Evolutionary conservation across 2,113 vertebrate species (phyloP), one percentile per base, ranked within the genome.

Genomic region (Carassius gibelio): DNA sequence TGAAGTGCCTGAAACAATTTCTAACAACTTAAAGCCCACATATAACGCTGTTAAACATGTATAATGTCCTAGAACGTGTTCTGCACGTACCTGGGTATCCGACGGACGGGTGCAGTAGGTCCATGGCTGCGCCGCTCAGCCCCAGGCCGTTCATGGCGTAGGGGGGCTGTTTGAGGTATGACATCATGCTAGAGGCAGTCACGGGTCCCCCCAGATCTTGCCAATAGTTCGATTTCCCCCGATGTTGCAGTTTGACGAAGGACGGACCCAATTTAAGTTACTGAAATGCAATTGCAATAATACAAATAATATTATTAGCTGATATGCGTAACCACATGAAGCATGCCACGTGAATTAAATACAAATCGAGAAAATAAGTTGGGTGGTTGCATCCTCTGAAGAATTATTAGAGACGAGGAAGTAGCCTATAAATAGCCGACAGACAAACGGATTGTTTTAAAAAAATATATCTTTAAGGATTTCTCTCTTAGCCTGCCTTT

Each of bases 111-210:
- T 99, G 98, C 87, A 99, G 96, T 82, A 99, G 94, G 90, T 98
- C 98, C 97, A 99, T 98, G 87, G 96, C 93, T 0, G 98, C 96
- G 38, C 97, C 97, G n/a, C 96, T 96, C 62, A 99, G 97, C 95
- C 98, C 96, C 94, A 99, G 95, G 91, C 98, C 97, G 52, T 97
- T 99, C 96, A 99, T 98, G 94, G 96, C 96, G 42, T 99, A 99
- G 88, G 98, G 98, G 91, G 98, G 96, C 96, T 99, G 98, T 96
- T 99, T 99, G 94, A 99, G 97, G 96, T 98, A 99, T 96, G 98
- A 99, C 98, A 99, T 99, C 98, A 99, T 99, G 96, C 97, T 99
- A 97, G 96, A 97, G 95, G 96, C 96, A 89, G 92, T 95, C 95
- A 92, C 92, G 88, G 94, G 89, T 94, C 93, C 93, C 92, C 93